Conservation (phyloP, 2,888 invertebrate genomes). For the Dendrolimus pini region DNA sequence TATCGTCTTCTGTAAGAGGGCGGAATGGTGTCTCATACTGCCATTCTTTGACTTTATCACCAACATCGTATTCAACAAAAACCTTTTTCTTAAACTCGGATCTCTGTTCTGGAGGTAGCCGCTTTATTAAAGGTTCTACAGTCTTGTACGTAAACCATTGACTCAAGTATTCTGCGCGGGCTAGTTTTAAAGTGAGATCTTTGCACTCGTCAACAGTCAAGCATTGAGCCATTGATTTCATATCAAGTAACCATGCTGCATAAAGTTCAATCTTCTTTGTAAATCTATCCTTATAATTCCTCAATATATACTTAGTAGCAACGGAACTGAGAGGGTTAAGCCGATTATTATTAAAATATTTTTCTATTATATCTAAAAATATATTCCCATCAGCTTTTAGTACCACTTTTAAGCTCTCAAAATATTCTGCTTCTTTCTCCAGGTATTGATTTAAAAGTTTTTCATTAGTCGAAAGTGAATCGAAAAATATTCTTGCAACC, state of each 20-base stretch:
- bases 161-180: constrained; percentile 33
- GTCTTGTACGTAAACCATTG: constrained; percentile 35
- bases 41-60: no score
- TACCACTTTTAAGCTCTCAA: constrained; percentile 29
- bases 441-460: constrained; percentile 22
- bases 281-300: constrained; percentile 31
- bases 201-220: constrained; percentile 37
- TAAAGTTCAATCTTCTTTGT: constrained; percentile 41
- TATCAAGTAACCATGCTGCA: constrained; percentile 30
- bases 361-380: constrained; percentile 39
- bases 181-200: constrained; percentile 30
- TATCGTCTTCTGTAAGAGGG: constrained; percentile 3
- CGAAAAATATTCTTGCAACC: constrained; percentile 35
- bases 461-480: constrained; percentile 24
- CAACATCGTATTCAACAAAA: no score
- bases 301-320: constrained; percentile 34
- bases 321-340: constrained; percentile 20
- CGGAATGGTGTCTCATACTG: background rate
- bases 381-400: constrained; percentile 32
- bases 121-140: constrained; percentile 20
- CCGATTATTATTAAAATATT: constrained; percentile 23
- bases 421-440: constrained; percentile 20
- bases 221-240: constrained; percentile 29
- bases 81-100: no score
- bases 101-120: no score